Percentiles rank a stretch among this genome's conserved stretches.
phyloP scores from a whole-genome alignment of 2,113 vertebrate genomes.

The Carassius auratus region DNA sequence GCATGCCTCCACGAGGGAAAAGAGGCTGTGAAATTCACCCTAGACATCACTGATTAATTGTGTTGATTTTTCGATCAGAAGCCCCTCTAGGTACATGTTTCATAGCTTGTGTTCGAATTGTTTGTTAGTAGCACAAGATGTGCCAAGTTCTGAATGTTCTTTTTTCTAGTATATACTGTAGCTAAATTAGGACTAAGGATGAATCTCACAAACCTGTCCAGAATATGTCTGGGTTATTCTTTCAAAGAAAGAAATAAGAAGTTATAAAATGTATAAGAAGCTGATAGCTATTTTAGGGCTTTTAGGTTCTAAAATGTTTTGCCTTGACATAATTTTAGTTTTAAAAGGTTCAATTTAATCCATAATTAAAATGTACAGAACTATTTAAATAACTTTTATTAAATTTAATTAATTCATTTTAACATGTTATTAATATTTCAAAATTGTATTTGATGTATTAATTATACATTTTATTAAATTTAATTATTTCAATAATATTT shows the following conservation, averaged over 20 bases:
- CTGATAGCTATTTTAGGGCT: not conserved
- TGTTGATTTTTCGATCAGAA: conserved; percentile 19
- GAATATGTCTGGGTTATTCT: not conserved
- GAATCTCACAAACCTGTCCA: no score
- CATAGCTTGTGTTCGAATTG: not conserved
- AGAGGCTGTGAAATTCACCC: not conserved
- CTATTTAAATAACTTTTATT: no score
- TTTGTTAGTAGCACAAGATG: not conserved
- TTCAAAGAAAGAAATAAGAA: not conserved
- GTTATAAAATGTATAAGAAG: not conserved
- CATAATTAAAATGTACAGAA: not conserved
- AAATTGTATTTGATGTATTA: no score
- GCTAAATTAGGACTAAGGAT: not conserved
- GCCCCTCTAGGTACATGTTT: not conserved
- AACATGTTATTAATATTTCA: no score
- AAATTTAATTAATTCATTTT: no score
- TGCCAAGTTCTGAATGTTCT: not conserved
- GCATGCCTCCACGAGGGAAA: no score
- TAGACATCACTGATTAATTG: not conserved
- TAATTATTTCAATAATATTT: no score
- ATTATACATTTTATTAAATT: no score
- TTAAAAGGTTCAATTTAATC: not conserved
- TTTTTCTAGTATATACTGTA: not conserved
- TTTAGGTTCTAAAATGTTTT: not conserved
- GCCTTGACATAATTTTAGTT: not conserved